Evolutionary conservation across 2,797 vertebrate species (phyloP), one percentile per base, ranked within the genome.

Genomic region (Ataeniobius toweri): DNA sequence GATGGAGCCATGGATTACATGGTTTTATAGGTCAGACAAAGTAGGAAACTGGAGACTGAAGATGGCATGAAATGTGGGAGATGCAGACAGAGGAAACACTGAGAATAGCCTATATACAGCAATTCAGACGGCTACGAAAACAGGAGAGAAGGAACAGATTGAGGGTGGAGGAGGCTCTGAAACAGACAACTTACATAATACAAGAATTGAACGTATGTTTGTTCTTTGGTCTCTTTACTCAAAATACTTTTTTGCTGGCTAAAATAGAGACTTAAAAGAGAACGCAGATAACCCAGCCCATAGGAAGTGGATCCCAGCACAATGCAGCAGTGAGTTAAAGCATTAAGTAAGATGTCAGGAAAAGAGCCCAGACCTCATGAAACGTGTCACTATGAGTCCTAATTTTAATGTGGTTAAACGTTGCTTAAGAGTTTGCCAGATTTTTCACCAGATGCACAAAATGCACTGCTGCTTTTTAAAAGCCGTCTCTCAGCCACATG

Each of bases 41-140:
- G 53, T n/a, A 79, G 70, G 71, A 83, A 75, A 80, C 74, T 78
- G 76, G 77, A 74, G 83, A 74, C 51, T 39, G 59, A 78, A 77
- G 18, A 68, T 70, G 86, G 70, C 68, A 56, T 28, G 69, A 77
- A 53, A 63, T 28, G 77, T 20, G 4, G 7, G 24, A 24, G 55
- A 70, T 56, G 55, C 53, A 70, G 22, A 39, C 51, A 18, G n/a
- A 16, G 6, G 7, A 71, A 65, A 67, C 16, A 77, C 48, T 3
- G 56, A 79, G 78, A 74, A 82, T 71, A 89, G 87, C 80, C 85
- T 82, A 79, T 74, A 79, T 83, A 53, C 16, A 3, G 5, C 16
- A 20, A 53, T 20, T 53, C 18, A 53, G 51, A 53, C 51, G 3
- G 51, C 51, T 53, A 53, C 51, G n/a, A 58, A 58, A 58, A n/a